Conservation (phyloP, 2,113 vertebrate species). For the Xiphophorus hellerii region DNA sequence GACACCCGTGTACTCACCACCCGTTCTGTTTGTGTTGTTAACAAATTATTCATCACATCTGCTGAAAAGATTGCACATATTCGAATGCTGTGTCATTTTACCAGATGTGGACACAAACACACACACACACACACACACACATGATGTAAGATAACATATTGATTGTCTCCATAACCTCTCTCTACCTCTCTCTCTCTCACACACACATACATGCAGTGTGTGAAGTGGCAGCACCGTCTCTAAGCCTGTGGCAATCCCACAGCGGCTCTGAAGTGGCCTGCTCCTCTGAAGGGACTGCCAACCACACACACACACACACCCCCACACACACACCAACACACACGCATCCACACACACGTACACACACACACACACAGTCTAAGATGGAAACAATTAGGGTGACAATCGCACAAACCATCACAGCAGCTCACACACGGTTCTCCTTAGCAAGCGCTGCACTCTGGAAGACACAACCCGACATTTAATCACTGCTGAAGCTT, state of each 20-base stretch:
- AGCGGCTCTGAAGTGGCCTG: conserved; percentile 72
- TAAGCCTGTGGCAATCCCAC: conserved; percentile 58
- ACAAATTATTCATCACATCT: conserved; percentile 20
- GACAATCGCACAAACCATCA: conserved; percentile 73
- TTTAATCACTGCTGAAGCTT: conserved; percentile 38
- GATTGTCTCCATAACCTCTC: conserved; percentile 4
- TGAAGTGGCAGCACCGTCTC: conserved; percentile 63
- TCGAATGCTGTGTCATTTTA: conserved; percentile 1
- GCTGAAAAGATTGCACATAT: conserved; percentile 7
- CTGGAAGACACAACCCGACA: conserved; percentile 51
- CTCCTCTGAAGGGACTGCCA: conserved; percentile 58
- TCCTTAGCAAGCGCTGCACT: conserved; percentile 47
- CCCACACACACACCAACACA: too few species aligned
- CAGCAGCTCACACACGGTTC: conserved; percentile 66
- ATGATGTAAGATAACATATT: conserved; percentile 9
- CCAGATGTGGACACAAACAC: conserved; percentile 3
- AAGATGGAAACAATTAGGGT: conserved; percentile 79
- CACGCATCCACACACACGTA: conserved; percentile 32
- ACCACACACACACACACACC: background rate
- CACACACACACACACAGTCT: too few species aligned
- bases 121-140: background rate
- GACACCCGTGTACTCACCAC: background rate
- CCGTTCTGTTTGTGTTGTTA: conserved; percentile 25
- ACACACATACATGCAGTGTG: conserved; percentile 45
- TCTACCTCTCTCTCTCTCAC: conserved; percentile 3